A percentile compares a stretch with the other conserved stretches of the same genome.
These are phyloP conservation scores for Folsomia manolachei DNA, from an alignment of 2,888 invertebrate genomes.

Conservation along the genomic window DNA sequence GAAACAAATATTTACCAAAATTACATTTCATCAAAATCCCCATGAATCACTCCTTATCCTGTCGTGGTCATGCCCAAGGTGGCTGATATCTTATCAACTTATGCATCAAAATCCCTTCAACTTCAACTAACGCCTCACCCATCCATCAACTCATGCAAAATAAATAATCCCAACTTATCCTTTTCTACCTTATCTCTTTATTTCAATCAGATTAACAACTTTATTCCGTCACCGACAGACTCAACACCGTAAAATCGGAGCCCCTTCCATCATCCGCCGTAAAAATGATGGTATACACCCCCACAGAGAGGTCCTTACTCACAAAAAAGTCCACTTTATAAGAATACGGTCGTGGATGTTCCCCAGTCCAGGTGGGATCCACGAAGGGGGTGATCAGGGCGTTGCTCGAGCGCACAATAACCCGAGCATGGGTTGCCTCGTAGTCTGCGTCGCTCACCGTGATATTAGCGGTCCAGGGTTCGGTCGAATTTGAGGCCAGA, in stretches of 20 bases:
- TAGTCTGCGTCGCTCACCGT: neutral
- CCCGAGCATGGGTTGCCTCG: neutral
- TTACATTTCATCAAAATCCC: too few species aligned
- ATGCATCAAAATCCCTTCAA: too few species aligned
- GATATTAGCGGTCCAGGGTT: neutral
- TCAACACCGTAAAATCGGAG: neutral
- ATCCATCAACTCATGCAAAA: too few species aligned
- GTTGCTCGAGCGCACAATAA: neutral
- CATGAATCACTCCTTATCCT: too few species aligned
- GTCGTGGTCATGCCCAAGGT: too few species aligned
- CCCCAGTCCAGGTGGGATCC: neutral
- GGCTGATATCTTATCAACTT: too few species aligned
- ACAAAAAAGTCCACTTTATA: neutral
- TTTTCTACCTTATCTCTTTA: too few species aligned
- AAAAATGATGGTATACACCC: neutral
- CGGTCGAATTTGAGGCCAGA: neutral
- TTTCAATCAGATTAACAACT: too few species aligned
- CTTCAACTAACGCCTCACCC: too few species aligned
- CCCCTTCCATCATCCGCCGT: neutral
- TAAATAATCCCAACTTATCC: too few species aligned
- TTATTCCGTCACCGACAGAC: neutral
- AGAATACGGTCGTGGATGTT: neutral
- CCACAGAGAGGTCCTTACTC: neutral
- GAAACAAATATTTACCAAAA: too few species aligned
- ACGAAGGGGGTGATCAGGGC: neutral